These are phyloP conservation scores for Zaprionus camerounensis DNA, from an alignment of 1,140 invertebrate species.

Conservation along the genomic window DNA sequence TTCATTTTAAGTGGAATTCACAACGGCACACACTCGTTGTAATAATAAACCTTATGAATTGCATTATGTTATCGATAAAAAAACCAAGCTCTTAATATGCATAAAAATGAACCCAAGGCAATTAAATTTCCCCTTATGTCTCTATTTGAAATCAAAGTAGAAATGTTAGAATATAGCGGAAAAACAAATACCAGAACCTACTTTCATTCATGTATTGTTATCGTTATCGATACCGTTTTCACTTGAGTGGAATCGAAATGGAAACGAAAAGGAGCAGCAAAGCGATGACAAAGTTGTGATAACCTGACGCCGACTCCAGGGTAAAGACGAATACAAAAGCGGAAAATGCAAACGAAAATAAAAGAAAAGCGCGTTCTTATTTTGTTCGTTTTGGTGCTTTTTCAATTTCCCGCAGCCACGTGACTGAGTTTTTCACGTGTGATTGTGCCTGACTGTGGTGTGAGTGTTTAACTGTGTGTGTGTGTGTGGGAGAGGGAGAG, in stretches of 20 bases:
- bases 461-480: constrained; percentile 8
- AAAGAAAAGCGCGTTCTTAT: not conserved
- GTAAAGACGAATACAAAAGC: constrained; percentile 21
- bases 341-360: constrained; percentile 13
- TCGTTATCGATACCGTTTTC: constrained; percentile 1
- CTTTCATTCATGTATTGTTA: not conserved
- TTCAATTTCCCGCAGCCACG: constrained; percentile 47
- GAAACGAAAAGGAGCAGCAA: constrained; percentile 6
- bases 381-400: constrained; percentile 15
- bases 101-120: too few species aligned
- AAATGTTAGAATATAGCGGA: too few species aligned
- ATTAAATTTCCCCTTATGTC: too few species aligned
- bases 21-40: too few species aligned
- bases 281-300: constrained; percentile 42
- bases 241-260: constrained; percentile 15
- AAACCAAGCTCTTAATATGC: too few species aligned
- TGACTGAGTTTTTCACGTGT: constrained; percentile 38
- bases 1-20: too few species aligned
- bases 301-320: constrained; percentile 22
- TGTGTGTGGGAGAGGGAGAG: not conserved
- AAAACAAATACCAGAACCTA: too few species aligned
- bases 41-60: too few species aligned
- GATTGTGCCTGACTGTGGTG: constrained; percentile 29
- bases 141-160: too few species aligned
- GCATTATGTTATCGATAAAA: too few species aligned